These are phyloP conservation scores for Drosophila nasuta DNA, from an alignment of 1,140 invertebrate genomes.

Conservation along the genomic window DNA sequence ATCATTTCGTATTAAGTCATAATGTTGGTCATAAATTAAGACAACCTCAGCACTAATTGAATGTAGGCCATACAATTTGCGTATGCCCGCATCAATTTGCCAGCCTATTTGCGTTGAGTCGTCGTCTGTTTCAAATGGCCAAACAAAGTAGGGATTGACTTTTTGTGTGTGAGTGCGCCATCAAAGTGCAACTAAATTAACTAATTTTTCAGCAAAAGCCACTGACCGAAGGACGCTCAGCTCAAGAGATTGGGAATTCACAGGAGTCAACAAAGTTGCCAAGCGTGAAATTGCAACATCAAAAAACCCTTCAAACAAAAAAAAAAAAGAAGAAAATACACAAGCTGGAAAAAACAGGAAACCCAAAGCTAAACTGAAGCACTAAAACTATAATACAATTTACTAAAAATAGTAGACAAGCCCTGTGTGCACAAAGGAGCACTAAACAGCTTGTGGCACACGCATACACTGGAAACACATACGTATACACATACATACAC, in stretches of 20 bases:
- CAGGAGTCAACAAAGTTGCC: constrained; percentile 71
- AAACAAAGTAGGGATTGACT: constrained; percentile 23
- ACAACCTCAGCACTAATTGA: constrained; percentile 30
- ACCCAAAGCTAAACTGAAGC: constrained; percentile 58
- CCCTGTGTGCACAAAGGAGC: constrained; percentile 69
- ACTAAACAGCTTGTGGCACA: constrained; percentile 64
- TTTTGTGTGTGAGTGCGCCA: background rate
- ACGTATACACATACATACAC: constrained; percentile 19
- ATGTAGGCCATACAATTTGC: constrained; percentile 20
- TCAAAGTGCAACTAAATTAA: constrained; percentile 64
- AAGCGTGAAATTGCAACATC: constrained; percentile 82
- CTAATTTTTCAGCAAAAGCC: constrained; percentile 71
- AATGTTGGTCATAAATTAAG: constrained; percentile 8
- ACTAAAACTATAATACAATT: constrained; percentile 83
- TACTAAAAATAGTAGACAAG: constrained; percentile 78
- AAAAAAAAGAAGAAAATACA: constrained; percentile 8
- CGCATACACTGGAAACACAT: constrained; percentile 34
- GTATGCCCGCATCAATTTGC: constrained; percentile 52
- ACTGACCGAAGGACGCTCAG: constrained; percentile 40
- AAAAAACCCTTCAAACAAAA: constrained; percentile 49
- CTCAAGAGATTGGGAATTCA: constrained; percentile 42
- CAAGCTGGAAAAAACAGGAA: constrained; percentile 23
- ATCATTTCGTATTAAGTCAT: background rate
- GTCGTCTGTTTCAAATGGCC: constrained; percentile 35
- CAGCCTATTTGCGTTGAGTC: constrained; percentile 55